Evolutionary conservation across 2,113 vertebrate genomes (phyloP).

Genomic region (Zosterops lateralis): DNA sequence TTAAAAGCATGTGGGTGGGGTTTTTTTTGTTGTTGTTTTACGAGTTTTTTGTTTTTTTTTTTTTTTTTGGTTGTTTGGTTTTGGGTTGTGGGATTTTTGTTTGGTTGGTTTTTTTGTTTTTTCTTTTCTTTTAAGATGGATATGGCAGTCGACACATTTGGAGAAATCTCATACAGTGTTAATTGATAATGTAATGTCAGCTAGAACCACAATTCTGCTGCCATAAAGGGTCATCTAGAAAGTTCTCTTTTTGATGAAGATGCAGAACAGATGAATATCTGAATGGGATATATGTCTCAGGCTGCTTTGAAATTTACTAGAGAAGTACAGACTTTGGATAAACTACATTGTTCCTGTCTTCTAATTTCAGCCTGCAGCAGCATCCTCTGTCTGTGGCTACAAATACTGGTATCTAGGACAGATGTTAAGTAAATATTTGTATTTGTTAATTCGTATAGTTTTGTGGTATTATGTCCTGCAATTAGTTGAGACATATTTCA

Average conservation of each 20-base stretch:
- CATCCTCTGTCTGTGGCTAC: not conserved
- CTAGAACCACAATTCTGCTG: not conserved
- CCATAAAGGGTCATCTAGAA: not conserved
- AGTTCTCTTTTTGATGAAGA: not conserved
- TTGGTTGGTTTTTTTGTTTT: not conserved
- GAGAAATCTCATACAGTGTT: not conserved
- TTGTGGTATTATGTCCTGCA: not conserved
- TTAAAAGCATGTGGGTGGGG: not conserved
- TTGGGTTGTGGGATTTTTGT: not conserved
- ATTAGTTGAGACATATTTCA: not conserved
- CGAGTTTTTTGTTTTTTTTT: not conserved
- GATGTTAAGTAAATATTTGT: not conserved
- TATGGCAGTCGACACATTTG: not conserved
- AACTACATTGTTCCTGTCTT: not conserved
- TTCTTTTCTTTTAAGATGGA: not conserved
- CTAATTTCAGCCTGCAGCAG: not conserved
- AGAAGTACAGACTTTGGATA: not conserved
- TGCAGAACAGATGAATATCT: not conserved
- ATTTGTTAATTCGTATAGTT: conserved; percentile 13
- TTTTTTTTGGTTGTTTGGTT: not conserved
- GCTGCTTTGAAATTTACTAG: not conserved
- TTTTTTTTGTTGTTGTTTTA: not conserved
- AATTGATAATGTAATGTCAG: not conserved
- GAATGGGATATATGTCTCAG: not conserved
- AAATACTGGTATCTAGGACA: not conserved